Evolutionary conservation across 2,797 vertebrate genomes (phyloP).

Genomic region (Semaprochilodus insignis): DNA sequence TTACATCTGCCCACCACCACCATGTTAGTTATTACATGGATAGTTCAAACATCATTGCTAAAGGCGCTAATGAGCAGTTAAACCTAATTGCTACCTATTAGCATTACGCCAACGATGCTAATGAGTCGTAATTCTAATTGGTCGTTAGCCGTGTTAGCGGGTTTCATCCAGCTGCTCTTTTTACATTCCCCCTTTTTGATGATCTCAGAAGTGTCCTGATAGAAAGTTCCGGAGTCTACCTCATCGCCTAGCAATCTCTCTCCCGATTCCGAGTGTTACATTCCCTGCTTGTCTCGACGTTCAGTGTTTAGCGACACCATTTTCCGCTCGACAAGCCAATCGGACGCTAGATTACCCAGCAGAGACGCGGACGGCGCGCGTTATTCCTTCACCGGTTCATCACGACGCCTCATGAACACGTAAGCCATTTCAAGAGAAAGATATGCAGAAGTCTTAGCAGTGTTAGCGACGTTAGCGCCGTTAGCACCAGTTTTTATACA

Average conservation of each 20-base stretch:
- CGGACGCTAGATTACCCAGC: not conserved
- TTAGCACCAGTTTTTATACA: not conserved
- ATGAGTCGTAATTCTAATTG: not conserved
- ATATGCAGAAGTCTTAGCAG: not conserved
- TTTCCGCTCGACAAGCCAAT: not conserved
- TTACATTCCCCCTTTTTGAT: not conserved
- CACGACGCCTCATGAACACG: not conserved
- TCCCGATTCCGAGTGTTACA: slow-evolving; percentile 4
- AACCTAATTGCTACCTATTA: not conserved
- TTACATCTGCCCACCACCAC: slow-evolving; percentile 10
- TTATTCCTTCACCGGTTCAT: not conserved
- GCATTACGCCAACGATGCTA: not conserved
- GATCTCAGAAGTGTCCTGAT: slow-evolving; percentile 37
- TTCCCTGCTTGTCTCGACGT: not conserved
- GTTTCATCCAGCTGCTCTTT: slow-evolving; percentile 9
- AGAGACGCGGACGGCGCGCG: too few species aligned
- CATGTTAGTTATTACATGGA: slow-evolving; percentile 11
- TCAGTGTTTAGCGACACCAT: not conserved
- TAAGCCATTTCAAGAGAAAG: not conserved
- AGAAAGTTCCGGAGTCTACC: slow-evolving; percentile 61
- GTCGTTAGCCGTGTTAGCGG: not conserved
- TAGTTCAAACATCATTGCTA: not conserved
- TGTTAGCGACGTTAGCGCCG: not conserved
- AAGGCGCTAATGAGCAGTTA: not conserved
- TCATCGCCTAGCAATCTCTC: slow-evolving; percentile 50